Evolutionary conservation across 1,140 invertebrate species (phyloP).

Genomic region (Doryteuthis pealeii): DNA sequence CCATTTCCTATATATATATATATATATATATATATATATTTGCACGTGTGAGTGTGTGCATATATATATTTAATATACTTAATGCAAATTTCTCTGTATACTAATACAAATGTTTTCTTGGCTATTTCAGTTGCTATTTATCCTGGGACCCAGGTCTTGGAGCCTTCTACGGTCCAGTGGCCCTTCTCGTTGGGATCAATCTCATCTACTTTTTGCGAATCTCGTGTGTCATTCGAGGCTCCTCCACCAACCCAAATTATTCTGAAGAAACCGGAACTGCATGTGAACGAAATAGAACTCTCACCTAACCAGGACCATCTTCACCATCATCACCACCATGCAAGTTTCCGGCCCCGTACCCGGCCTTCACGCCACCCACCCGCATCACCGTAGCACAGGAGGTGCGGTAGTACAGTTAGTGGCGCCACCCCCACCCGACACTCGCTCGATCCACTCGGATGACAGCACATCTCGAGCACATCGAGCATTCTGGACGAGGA

Average conservation of each 20-base stretch:
- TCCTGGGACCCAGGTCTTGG: conserved; percentile 76
- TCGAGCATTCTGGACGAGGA: conserved; percentile 77
- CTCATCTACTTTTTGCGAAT: conserved; percentile 76
- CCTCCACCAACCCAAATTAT: conserved; percentile 29
- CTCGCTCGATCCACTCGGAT: conserved; percentile 20
- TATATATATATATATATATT: no score
- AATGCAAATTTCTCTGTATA: no score
- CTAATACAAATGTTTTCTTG: conserved; percentile 14
- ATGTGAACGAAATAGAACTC: conserved; percentile 67
- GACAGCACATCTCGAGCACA: conserved; percentile 65
- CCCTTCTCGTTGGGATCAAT: conserved; percentile 74
- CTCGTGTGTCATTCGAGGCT: conserved; percentile 67
- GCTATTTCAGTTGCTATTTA: conserved; percentile 72
- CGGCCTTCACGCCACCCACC: no score
- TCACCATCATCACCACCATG: conserved; percentile 1
- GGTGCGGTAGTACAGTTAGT: conserved; percentile 55
- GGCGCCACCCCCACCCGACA: no score
- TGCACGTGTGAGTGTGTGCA: no score
- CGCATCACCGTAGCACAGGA: conserved; percentile 26
- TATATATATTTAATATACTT: no score
- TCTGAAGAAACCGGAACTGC: conserved; percentile 45
- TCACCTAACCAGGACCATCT: conserved; percentile 34
- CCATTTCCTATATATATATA: no score
- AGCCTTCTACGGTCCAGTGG: conserved; percentile 77
- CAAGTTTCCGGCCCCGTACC: no score